These are phyloP conservation scores for Diloba caeruleocephala DNA, from an alignment of 2,888 invertebrate species.

Conservation along the genomic window DNA sequence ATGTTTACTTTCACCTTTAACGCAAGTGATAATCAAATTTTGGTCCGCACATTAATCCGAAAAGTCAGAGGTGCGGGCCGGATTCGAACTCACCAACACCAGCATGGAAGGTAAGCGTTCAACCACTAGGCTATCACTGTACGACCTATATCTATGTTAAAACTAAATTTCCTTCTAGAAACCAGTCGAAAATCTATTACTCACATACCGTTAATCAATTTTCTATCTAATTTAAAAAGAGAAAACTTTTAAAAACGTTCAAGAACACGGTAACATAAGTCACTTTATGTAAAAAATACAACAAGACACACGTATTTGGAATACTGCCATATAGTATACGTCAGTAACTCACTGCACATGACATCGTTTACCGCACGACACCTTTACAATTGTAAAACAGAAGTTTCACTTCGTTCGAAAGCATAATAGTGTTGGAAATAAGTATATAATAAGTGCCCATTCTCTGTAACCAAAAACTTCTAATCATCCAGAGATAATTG, in stretches of 20 bases:
- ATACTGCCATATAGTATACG: conserved; percentile 32
- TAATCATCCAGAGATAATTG: no score
- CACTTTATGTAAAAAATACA: not conserved
- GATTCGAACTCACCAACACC: no score
- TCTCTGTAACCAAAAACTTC: no score
- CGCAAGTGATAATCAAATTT: no score
- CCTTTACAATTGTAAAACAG: conserved; percentile 11
- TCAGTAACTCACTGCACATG: conserved; percentile 27
- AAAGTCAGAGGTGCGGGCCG: no score
- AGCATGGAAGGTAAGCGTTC: no score
- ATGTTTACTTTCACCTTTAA: no score
- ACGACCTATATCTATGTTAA: no score
- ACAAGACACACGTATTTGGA: conserved; percentile 30
- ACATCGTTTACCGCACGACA: conserved; percentile 20
- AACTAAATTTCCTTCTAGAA: no score
- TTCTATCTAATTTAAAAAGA: not conserved
- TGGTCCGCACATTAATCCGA: no score
- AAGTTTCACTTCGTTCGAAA: conserved; percentile 10
- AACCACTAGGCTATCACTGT: no score
- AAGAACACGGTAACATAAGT: not conserved
- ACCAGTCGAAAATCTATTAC: not conserved
- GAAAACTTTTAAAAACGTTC: conserved; percentile 8
- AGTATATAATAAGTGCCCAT: no score
- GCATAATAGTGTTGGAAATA: not conserved
- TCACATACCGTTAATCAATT: not conserved